Conservation (phyloP, 2,888 invertebrate genomes). For the Schizotus pectinicornis region DNA sequence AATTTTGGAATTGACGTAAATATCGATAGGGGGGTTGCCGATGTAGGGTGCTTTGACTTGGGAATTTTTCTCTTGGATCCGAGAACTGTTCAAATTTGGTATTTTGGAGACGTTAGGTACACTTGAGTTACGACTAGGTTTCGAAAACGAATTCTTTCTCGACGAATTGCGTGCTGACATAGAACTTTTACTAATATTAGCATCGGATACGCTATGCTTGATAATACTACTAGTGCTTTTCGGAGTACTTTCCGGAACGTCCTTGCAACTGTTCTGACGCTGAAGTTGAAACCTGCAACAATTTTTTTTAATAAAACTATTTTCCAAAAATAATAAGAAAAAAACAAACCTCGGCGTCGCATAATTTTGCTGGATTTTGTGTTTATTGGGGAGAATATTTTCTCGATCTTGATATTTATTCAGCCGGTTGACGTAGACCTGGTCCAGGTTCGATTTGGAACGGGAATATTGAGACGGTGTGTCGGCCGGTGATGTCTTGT, state of each 20-base stretch:
- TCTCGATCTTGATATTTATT: conserved; percentile 51
- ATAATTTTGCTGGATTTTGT: conserved; percentile 21
- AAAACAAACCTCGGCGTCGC: conserved; percentile 2
- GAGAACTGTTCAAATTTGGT: conserved; percentile 41
- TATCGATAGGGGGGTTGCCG: conserved; percentile 54
- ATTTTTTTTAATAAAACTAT: background rate
- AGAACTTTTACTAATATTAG: conserved; percentile 52
- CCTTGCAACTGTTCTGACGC: conserved; percentile 57
- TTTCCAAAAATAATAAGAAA: background rate
- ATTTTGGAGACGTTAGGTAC: conserved; percentile 52
- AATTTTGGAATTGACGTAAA: conserved; percentile 54
- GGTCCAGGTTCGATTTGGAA: conserved; percentile 58
- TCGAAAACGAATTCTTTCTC: conserved; percentile 56
- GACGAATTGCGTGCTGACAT: conserved; percentile 30
- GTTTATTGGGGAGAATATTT: conserved; percentile 48
- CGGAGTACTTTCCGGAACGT: conserved; percentile 45
- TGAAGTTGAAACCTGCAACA: conserved; percentile 44
- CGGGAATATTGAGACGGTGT: conserved; percentile 51
- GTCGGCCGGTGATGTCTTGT: conserved; percentile 41
- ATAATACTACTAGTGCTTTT: conserved; percentile 49
- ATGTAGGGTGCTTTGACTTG: conserved; percentile 32
- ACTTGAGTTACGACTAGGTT: conserved; percentile 52
- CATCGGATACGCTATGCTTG: conserved; percentile 57
- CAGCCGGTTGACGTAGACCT: conserved; percentile 50
- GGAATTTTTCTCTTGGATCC: conserved; percentile 26